phyloP scores from a whole-genome alignment of 2,113 vertebrate genomes.

The Bagarius yarrelli region DNA sequence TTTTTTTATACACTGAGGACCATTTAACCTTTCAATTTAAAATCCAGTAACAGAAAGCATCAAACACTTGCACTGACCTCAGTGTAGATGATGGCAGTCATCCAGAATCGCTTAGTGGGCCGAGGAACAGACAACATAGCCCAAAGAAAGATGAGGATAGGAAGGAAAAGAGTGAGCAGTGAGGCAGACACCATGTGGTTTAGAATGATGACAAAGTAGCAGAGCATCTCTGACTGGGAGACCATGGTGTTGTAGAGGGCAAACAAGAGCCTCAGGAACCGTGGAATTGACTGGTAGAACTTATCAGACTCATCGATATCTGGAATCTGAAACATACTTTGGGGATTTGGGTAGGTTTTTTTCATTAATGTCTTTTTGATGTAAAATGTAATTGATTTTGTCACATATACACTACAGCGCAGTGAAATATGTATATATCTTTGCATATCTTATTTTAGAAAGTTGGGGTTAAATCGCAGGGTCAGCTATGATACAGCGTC shows the following conservation, averaged over 20 bases:
- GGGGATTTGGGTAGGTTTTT: constrained; percentile 1
- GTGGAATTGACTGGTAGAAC: constrained; percentile 61
- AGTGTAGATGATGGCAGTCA: constrained; percentile 76
- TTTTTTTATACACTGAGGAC: background rate
- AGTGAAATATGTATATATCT: too few relatives aligned
- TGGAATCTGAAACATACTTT: constrained; percentile 64
- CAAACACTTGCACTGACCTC: constrained; percentile 62
- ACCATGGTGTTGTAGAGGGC: constrained; percentile 64
- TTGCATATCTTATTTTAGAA: too few relatives aligned
- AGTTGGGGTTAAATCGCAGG: too few relatives aligned
- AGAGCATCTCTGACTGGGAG: constrained; percentile 72
- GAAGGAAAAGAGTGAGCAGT: constrained; percentile 65
- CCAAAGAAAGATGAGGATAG: constrained; percentile 72
- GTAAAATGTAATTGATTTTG: background rate
- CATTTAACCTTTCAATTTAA: background rate
- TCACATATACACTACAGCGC: too few relatives aligned
- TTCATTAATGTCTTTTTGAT: background rate
- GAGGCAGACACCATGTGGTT: constrained; percentile 74
- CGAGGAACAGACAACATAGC: constrained; percentile 74
- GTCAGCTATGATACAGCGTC: too few relatives aligned
- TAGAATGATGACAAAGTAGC: constrained; percentile 71
- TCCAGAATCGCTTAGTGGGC: constrained; percentile 75
- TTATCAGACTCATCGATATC: constrained; percentile 68
- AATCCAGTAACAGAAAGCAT: background rate
- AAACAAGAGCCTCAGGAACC: constrained; percentile 64